Percentiles rank a stretch among this genome's conserved stretches.
phyloP scores from a whole-genome alignment of 2,888 invertebrate genomes.

The Drosophila austrosaltans region DNA sequence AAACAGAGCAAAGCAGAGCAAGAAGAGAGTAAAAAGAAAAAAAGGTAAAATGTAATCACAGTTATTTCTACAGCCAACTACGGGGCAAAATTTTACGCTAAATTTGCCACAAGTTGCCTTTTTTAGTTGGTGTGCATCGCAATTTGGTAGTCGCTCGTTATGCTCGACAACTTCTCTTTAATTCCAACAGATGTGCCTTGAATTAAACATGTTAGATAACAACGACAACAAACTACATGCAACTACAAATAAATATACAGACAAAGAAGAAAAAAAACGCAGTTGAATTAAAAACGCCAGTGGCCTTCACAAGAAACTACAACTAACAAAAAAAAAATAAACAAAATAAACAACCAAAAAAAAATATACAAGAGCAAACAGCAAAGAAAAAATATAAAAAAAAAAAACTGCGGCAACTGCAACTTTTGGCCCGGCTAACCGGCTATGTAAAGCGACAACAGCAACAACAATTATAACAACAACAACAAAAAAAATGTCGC shows the following conservation, averaged over 20 bases:
- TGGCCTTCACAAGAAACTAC: conserved; percentile 65
- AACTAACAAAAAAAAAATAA: conserved; percentile 9
- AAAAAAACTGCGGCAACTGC: conserved; percentile 53
- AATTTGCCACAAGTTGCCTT: conserved; percentile 59
- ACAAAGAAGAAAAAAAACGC: background rate
- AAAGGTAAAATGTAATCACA: conserved; percentile 56
- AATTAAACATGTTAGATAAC: conserved; percentile 79
- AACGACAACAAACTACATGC: conserved; percentile 35
- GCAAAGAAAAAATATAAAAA: conserved; percentile 31
- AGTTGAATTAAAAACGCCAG: conserved; percentile 63
- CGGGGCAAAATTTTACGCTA: conserved; percentile 69
- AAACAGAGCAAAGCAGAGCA: conserved; percentile 73
- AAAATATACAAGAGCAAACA: conserved; percentile 12
- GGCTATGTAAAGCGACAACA: conserved; percentile 62
- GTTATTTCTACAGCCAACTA: conserved; percentile 44
- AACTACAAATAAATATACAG: conserved; percentile 40
- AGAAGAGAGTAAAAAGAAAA: background rate
- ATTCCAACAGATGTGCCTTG: conserved; percentile 72
- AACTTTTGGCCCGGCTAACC: conserved; percentile 69
- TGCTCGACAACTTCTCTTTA: conserved; percentile 67
- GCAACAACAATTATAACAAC: conserved; percentile 35
- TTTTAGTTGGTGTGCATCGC: background rate
- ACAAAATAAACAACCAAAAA: conserved; percentile 12
- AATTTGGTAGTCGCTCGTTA: conserved; percentile 45
- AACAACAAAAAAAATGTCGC: conserved; percentile 62